Percentiles rank a stretch among this genome's conserved stretches.
Conservation (phyloP, 1,140 invertebrate species). For the Saccostrea glomerata region DNA sequence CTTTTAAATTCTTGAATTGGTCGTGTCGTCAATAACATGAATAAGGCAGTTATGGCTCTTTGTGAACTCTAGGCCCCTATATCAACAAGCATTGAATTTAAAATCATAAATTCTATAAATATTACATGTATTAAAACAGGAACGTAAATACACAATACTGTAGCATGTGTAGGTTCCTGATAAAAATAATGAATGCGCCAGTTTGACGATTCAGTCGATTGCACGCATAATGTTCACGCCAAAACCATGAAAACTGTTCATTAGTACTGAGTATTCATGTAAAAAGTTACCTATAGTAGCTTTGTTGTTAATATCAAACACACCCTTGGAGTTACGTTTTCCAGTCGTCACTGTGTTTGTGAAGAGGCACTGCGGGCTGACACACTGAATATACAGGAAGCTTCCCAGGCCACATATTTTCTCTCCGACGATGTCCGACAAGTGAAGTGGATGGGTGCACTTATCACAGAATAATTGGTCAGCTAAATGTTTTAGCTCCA, state of each 20-base stretch:
- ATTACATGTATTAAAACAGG: too few relatives aligned
- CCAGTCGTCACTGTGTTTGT: background rate
- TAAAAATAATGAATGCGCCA: too few relatives aligned
- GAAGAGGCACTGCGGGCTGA: background rate
- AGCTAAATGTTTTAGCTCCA: background rate
- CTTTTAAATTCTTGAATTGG: too few relatives aligned
- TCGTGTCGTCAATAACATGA: too few relatives aligned
- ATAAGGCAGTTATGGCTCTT: too few relatives aligned
- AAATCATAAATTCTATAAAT: too few relatives aligned
- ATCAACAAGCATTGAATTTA: too few relatives aligned
- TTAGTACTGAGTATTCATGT: background rate
- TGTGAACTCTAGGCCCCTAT: too few relatives aligned
- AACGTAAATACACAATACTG: too few relatives aligned
- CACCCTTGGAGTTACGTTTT: background rate
- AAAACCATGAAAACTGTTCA: background rate
- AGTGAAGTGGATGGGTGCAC: background rate
- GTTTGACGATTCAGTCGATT: too few relatives aligned
- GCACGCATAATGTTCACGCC: too few relatives aligned
- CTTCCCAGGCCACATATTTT: background rate
- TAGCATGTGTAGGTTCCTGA: too few relatives aligned
- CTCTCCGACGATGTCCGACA: background rate
- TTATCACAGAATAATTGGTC: background rate
- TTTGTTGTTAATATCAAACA: conserved; percentile 8
- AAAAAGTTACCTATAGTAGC: conserved; percentile 2
- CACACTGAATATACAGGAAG: background rate